These are phyloP conservation scores for Leucoraja erinaceus DNA, from an alignment of 2,113 vertebrate genomes.

Conservation along the genomic window DNA sequence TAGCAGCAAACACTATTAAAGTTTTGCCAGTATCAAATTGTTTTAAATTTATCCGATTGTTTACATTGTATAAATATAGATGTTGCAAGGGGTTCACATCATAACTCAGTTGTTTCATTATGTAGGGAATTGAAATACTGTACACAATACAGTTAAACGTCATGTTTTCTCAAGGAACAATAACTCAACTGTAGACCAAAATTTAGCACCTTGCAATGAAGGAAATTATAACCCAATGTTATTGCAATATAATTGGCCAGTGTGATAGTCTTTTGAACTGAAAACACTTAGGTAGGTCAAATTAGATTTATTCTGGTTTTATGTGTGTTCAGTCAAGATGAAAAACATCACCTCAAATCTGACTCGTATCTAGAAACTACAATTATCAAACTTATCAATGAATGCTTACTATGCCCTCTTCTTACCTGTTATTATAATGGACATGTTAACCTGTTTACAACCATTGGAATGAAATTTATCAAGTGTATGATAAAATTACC, in stretches of 20 bases:
- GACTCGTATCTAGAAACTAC: not conserved
- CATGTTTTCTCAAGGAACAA: not conserved
- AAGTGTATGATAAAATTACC: not conserved
- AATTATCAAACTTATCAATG: not conserved
- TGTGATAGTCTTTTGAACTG: not conserved
- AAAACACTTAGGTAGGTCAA: not conserved
- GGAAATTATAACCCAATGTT: not conserved
- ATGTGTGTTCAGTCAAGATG: not conserved
- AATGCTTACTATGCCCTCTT: not conserved
- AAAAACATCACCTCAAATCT: conserved; percentile 3
- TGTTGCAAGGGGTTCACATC: not conserved
- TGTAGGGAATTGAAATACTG: not conserved
- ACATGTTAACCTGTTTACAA: not conserved
- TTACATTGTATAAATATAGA: not conserved
- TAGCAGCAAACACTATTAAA: not conserved
- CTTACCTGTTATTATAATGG: not conserved
- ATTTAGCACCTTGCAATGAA: not conserved
- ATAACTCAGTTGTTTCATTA: not conserved
- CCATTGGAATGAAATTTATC: not conserved
- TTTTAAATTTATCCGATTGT: not conserved
- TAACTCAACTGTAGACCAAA: not conserved
- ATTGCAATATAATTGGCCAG: not conserved
- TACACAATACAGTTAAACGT: not conserved
- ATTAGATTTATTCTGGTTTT: not conserved
- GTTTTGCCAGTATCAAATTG: not conserved